A percentile compares a stretch with the other conserved stretches of the same genome.
Evolutionary conservation across 2,113 vertebrate genomes (phyloP).

Genomic region (Esox niger): DNA sequence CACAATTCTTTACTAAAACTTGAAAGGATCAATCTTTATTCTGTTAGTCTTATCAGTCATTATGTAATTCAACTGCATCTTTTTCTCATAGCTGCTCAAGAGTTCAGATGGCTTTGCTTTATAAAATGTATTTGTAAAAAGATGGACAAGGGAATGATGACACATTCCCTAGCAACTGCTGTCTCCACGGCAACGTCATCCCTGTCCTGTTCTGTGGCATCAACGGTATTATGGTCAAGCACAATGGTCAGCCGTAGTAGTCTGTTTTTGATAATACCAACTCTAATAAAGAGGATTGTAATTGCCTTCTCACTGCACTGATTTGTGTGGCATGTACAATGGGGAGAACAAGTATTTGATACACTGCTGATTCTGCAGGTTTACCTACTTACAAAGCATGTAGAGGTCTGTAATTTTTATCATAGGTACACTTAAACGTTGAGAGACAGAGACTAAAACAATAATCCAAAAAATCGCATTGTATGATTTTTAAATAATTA

Average conservation of each 20-base stretch:
- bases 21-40: neutral
- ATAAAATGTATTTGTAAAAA: neutral
- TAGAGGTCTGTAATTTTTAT: too few relatives aligned
- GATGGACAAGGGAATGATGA: conserved; percentile 37
- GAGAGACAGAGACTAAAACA: too few relatives aligned
- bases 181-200: conserved; percentile 74
- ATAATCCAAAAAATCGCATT: too few relatives aligned
- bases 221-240: conserved; percentile 14
- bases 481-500: too few relatives aligned
- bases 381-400: too few relatives aligned
- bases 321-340: neutral
- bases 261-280: neutral
- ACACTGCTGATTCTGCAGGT: too few relatives aligned
- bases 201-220: conserved; percentile 33
- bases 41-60: neutral
- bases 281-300: neutral
- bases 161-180: conserved; percentile 66
- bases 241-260: conserved; percentile 8
- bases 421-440: too few relatives aligned
- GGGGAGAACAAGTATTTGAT: too few relatives aligned
- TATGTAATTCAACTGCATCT: neutral
- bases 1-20: neutral
- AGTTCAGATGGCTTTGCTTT: neutral
- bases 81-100: neutral
- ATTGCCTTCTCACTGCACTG: neutral